Base-by-base conservation (phyloP, 2,113 vertebrate species). In the Ptychochromis oligacanthus region DNA sequence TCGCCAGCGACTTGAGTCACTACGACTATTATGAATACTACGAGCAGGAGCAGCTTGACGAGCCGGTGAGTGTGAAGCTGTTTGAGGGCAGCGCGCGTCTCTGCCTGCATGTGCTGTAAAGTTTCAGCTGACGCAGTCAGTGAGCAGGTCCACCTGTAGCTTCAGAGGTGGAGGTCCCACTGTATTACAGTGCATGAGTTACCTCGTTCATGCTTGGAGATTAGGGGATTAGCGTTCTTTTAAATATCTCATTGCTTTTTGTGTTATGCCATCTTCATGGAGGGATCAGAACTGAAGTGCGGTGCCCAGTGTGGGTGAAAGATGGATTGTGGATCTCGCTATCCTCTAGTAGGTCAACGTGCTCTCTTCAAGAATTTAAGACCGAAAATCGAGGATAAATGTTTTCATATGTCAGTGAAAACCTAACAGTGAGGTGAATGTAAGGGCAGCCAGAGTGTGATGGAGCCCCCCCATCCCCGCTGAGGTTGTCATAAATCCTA, bases 31-130 rank as follows among this genome's bases (percentile, higher is more conserved):
- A 94, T 82, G 93, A 95, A 49, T 85, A 94, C 85, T 86, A 84
- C 84, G 93, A 92, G 57, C 95, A 88, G 82, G 94, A 94, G 82
- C 89, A 93, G 88, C 88, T 72, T 87, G 91, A 94, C 88, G 90
- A 90, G 74, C 91, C 91, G 95, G 95, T 96, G 80, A 86, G 95
- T 93, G 60, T 34, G 11, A 58, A 28, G 64, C 14, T 49, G 64
- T 70, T 49, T 49, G 64, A 46, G 15, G 43, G 64, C 38, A 46
- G 8, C 40, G 64, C 40, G 46, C 6, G 28, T 22, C 64, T 70
- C 43, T 70, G 65, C 43, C n/a, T 43, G 1, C 74, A 54, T 13
- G 62, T n/a, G 78, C 64, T n/a, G 4, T 34, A 11, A 24, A 18
- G 26, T 22, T 82, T 78, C 64, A 78, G 43, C 83, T 77, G 78